These are phyloP conservation scores for Cheilinus undulatus DNA, from an alignment of 2,113 vertebrate species.

Conservation along the genomic window DNA sequence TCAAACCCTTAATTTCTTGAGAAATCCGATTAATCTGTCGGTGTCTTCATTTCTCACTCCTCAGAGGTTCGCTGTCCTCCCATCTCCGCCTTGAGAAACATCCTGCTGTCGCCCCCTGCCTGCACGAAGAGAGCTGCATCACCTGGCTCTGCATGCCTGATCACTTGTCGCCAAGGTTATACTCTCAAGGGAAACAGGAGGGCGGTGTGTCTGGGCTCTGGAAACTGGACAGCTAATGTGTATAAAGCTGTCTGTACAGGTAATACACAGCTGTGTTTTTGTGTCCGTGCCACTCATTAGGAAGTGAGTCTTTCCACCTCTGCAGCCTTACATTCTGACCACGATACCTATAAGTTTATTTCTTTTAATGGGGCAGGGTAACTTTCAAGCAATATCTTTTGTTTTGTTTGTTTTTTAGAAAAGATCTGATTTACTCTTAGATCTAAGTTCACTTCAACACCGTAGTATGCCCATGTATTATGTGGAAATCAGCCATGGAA, in stretches of 20 bases:
- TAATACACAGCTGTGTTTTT: slow-evolving; percentile 61
- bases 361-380: too few species aligned
- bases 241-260: slow-evolving; percentile 90
- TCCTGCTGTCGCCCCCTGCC: slow-evolving; percentile 84
- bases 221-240: slow-evolving; percentile 89
- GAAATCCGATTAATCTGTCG: slow-evolving; percentile 27
- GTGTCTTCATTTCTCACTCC: slow-evolving; percentile 21
- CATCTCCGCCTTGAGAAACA: slow-evolving; percentile 82
- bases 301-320: slow-evolving; percentile 1
- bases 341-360: too few species aligned
- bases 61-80: slow-evolving; percentile 89
- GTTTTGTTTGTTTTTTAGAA: too few species aligned
- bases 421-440: too few species aligned
- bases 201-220: slow-evolving; percentile 87
- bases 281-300: neutral
- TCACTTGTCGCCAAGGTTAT: slow-evolving; percentile 91
- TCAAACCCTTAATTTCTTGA: neutral
- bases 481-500: too few species aligned
- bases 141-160: slow-evolving; percentile 85
- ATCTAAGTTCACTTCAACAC: too few species aligned
- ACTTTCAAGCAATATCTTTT: too few species aligned
- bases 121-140: slow-evolving; percentile 86
- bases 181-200: slow-evolving; percentile 86
- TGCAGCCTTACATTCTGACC: too few species aligned
- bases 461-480: too few species aligned